phyloP scores from a whole-genome alignment of 2,797 vertebrate genomes.

The Gallinago solitaria region DNA sequence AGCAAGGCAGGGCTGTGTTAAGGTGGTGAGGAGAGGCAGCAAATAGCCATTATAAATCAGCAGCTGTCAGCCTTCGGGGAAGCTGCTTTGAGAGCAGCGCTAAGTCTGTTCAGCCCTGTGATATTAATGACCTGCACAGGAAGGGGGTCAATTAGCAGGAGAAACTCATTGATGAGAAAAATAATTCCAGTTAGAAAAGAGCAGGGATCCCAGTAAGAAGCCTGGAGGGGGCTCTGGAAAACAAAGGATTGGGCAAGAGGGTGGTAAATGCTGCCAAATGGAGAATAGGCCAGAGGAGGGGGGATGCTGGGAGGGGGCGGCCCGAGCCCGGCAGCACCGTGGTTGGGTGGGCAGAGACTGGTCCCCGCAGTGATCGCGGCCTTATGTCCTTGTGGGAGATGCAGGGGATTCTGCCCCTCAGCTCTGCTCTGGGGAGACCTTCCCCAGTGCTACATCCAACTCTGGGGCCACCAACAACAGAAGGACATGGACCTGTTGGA shows the following conservation, averaged over 20 bases:
- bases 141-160: not conserved
- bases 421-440: not conserved
- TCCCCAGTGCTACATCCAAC: not conserved
- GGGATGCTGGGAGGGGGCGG: fast-evolving
- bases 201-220: not conserved
- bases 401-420: not conserved
- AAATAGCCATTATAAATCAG: not conserved
- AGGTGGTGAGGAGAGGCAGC: not conserved
- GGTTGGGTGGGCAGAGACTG: not conserved
- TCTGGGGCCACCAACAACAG: not conserved
- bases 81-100: not conserved
- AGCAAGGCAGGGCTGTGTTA: not conserved
- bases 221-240: not conserved
- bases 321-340: not conserved
- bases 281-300: not conserved
- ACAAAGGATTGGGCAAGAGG: fast-evolving
- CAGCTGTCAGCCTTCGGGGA: not conserved
- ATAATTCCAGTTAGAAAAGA: not conserved
- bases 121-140: not conserved
- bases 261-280: not conserved
- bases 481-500: not conserved
- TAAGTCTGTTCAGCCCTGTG: not conserved
- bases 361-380: not conserved
- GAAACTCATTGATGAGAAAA: not conserved
- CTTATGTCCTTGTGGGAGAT: not conserved